Conservation (phyloP, 2,797 vertebrate genomes). For the Sebastes iracundus region DNA sequence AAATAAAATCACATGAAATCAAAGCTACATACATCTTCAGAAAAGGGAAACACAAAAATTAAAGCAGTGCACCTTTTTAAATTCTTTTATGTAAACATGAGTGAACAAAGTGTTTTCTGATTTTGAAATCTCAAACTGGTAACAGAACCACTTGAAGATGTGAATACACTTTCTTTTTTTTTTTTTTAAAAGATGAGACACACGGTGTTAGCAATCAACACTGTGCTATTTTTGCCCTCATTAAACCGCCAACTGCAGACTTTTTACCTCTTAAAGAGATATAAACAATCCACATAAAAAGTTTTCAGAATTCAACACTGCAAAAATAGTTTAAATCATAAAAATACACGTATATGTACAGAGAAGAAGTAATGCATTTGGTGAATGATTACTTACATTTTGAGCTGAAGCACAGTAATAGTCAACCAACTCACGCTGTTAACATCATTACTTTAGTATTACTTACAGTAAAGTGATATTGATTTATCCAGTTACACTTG, state of each 20-base stretch:
- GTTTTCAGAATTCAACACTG: conserved; percentile 75
- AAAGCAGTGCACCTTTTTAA: conserved; percentile 77
- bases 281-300: conserved; percentile 75
- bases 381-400: conserved; percentile 71
- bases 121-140: conserved; percentile 57
- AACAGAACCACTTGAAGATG: conserved; percentile 53
- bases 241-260: conserved; percentile 50
- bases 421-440: conserved; percentile 57
- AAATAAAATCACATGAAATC: conserved; percentile 61
- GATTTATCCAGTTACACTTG: conserved; percentile 64
- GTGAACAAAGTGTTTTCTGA: conserved; percentile 70
- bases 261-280: conserved; percentile 72
- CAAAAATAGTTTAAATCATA: conserved; percentile 82
- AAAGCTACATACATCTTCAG: conserved; percentile 61
- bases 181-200: conserved; percentile 55
- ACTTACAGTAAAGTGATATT: conserved; percentile 64
- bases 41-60: conserved; percentile 56
- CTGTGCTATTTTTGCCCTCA: conserved; percentile 60
- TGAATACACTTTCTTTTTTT: conserved; percentile 27
- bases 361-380: conserved; percentile 73
- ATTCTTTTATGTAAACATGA: conserved; percentile 79
- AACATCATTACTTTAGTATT: conserved; percentile 54
- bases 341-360: conserved; percentile 76
- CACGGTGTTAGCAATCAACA: conserved; percentile 46
- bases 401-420: conserved; percentile 67